These are phyloP conservation scores for Sebastes jordani DNA, from an alignment of 2,797 vertebrate genomes.

Conservation along the genomic window DNA sequence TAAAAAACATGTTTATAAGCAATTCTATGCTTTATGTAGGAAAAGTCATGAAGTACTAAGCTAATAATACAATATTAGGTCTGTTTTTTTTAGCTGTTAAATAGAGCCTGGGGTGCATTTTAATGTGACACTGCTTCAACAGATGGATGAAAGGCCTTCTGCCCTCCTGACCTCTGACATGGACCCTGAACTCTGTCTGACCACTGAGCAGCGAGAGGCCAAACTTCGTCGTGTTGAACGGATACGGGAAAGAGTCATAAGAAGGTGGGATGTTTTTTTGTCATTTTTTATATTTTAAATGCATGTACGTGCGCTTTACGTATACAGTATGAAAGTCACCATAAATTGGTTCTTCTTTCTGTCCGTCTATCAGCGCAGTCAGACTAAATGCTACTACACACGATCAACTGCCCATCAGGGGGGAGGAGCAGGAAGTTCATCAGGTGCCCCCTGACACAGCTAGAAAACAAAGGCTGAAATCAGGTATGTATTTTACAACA, in stretches of 20 bases:
- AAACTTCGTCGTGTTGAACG: constrained; percentile 80
- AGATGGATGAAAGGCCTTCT: constrained; percentile 52
- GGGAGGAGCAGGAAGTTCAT: constrained; percentile 44
- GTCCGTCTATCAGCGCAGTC: constrained; percentile 72
- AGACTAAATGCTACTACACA: constrained; percentile 70
- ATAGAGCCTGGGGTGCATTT: not conserved
- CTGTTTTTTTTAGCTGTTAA: not conserved
- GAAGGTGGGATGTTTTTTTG: constrained; percentile 65
- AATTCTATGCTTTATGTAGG: not conserved
- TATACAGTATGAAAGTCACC: not conserved
- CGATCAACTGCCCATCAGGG: constrained; percentile 52
- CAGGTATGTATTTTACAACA: constrained; percentile 51
- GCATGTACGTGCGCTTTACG: not conserved
- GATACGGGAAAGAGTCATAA: constrained; percentile 78
- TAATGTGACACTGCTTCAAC: constrained; percentile 28
- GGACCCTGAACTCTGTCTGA: constrained; percentile 64
- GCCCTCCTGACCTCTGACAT: constrained; percentile 45
- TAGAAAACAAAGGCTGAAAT: constrained; percentile 42
- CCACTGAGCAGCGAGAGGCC: constrained; percentile 75
- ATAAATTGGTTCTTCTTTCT: constrained; percentile 14
- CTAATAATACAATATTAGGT: not conserved
- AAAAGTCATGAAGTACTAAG: not conserved
- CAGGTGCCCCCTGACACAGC: constrained; percentile 46
- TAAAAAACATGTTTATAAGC: not conserved
- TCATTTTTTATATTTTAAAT: not conserved